Evolutionary conservation across 2,888 invertebrate species (phyloP), one percentile per base, ranked within the genome.

Genomic region (Alviniconcha strummeri): DNA sequence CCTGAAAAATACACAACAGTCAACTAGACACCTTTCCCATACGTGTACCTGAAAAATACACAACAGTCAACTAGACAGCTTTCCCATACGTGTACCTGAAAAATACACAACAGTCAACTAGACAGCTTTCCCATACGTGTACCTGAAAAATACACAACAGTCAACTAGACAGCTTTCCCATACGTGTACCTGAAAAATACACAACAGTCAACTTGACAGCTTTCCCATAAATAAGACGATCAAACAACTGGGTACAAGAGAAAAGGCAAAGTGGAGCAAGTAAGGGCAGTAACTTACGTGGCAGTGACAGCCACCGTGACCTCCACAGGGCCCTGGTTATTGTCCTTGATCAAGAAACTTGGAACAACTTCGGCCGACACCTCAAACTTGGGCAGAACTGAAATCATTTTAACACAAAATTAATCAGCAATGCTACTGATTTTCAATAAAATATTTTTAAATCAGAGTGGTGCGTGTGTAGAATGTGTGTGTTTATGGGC

Each of bases 301-400:
- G 84, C 69, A 7, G 71, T 77, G 6, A 86, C 85, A 3, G 54
- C 69, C 36, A 84, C 36, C 7, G 72, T 75, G n/a, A 80, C 19
- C 9, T 54, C 15, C 36, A 36, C 36, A 3, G 36, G 36, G 52
- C 9, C 52, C 54, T 54, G 36, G 7, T 64, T 15, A 9, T 17
- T 77, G 13, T 69, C 64, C 6, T n/a, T 19, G 5, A 86, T 54
- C 11, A 86, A 7, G 74, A n/a, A 83, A 9, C 76, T 56, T 56
- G 81, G 84, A 8, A 57, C n/a, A 7, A 83, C 76, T 13, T 75
- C 72, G 0, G 80, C 83, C 5, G n/a, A 75, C 76, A 86, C 86
- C 36, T 83, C 81, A 76, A 86, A 86, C 78, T 80, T 84, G 54
- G 86, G 84, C 55, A 84, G 60, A n/a, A 84, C 84, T 84, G 82